These are phyloP conservation scores for Thamnophis sirtalis DNA, from an alignment of 2,113 vertebrate species.

Conservation along the genomic window DNA sequence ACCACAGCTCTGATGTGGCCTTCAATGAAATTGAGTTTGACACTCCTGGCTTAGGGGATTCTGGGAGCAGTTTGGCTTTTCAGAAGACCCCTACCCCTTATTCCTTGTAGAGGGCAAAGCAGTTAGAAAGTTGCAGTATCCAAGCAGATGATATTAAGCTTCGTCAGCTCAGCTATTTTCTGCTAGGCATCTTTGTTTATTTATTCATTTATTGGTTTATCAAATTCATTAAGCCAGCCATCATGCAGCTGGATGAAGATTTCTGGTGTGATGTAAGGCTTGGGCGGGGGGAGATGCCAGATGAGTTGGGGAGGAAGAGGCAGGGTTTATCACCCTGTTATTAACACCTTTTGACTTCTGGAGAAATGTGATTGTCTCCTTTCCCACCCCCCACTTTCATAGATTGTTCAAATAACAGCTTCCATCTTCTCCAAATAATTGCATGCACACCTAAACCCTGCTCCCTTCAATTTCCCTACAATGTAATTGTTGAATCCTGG, in stretches of 20 bases:
- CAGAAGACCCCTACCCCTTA: slow-evolving; percentile 38
- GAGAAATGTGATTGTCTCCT: rapidly evolving
- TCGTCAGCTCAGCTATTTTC: neutral
- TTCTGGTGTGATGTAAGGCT: neutral
- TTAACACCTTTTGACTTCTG: neutral
- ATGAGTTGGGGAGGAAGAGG: too few relatives aligned
- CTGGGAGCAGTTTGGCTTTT: slow-evolving; percentile 47
- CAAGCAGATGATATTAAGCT: neutral
- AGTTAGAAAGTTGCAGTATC: neutral
- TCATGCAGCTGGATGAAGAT: neutral
- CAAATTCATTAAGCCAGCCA: neutral
- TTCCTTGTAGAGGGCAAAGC: neutral
- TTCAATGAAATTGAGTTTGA: too few relatives aligned
- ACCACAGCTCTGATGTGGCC: too few relatives aligned
- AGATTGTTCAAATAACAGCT: slow-evolving; percentile 2
- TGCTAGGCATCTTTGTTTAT: neutral
- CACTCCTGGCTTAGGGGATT: neutral
- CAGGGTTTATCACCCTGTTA: rapidly evolving
- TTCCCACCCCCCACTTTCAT: neutral
- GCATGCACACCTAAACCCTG: neutral
- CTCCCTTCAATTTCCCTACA: neutral
- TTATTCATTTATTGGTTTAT: neutral
- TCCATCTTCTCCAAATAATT: slow-evolving; percentile 25
- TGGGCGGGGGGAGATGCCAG: neutral
- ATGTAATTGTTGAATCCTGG: neutral